A percentile compares a stretch with the other conserved stretches of the same genome.
These are phyloP conservation scores for Ephestia elutella DNA, from an alignment of 1,140 invertebrate genomes.

Conservation along the genomic window DNA sequence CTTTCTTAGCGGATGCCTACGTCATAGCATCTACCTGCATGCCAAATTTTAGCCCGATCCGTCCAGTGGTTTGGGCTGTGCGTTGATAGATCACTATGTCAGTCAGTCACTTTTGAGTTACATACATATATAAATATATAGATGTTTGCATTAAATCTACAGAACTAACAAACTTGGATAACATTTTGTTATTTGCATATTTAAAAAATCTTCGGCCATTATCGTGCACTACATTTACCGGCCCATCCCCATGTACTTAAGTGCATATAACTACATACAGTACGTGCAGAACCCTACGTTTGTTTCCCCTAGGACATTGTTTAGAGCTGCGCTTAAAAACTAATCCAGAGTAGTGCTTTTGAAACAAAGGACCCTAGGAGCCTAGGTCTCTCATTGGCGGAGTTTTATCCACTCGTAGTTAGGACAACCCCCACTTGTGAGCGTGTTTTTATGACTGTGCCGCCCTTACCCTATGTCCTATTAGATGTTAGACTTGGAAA, in stretches of 20 bases:
- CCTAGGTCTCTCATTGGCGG: conserved; percentile 51
- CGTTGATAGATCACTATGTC: too few relatives aligned
- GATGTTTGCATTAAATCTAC: too few relatives aligned
- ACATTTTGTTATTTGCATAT: too few relatives aligned
- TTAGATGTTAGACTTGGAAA: not conserved
- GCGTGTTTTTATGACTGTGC: not conserved
- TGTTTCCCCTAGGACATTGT: conserved; percentile 36
- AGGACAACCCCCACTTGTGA: not conserved
- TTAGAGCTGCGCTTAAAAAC: conserved; percentile 58
- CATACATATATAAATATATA: too few relatives aligned
- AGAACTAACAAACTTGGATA: too few relatives aligned
- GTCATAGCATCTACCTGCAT: too few relatives aligned
- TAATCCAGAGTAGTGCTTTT: conserved; percentile 63
- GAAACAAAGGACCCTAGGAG: conserved; percentile 54
- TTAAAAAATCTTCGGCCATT: too few relatives aligned
- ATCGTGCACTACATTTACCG: not conserved
- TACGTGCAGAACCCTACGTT: not conserved
- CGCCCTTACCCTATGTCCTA: not conserved
- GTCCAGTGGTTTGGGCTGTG: too few relatives aligned
- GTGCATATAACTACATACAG: not conserved
- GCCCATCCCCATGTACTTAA: not conserved
- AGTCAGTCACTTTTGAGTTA: too few relatives aligned
- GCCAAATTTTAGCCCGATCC: too few relatives aligned
- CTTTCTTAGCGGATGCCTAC: too few relatives aligned
- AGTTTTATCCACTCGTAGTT: conserved; percentile 16